Percentiles rank a stretch among this genome's conserved stretches.
These are phyloP conservation scores for Dynastes tityus DNA, from an alignment of 2,888 invertebrate genomes.

Conservation along the genomic window DNA sequence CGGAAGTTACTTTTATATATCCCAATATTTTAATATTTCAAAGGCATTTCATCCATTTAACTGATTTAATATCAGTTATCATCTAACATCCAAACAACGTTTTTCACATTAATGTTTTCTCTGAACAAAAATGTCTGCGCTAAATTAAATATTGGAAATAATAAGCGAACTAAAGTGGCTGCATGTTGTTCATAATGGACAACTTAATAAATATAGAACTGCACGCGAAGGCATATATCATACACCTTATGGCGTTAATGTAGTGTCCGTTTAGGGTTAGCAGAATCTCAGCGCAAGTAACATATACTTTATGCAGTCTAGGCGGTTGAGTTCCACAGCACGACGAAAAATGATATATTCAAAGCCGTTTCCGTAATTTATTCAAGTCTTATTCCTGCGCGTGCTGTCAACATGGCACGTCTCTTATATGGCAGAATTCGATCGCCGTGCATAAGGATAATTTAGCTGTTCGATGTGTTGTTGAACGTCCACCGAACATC, in stretches of 20 bases:
- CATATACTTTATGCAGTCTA: not conserved
- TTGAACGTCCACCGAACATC: conserved; percentile 15
- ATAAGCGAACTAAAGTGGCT: conserved; percentile 4
- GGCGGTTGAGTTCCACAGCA: conserved; percentile 4
- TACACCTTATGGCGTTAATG: conserved; percentile 9
- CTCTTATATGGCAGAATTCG: conserved; percentile 16
- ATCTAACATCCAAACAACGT: too few species aligned
- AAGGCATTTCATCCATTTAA: too few species aligned
- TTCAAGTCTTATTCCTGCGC: conserved; percentile 35
- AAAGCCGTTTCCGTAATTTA: conserved; percentile 34
- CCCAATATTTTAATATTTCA: too few species aligned
- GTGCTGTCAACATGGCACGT: conserved; percentile 22
- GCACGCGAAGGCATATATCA: conserved; percentile 19
- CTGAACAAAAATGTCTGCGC: not conserved
- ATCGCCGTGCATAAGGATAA: conserved; percentile 14
- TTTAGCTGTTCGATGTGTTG: conserved; percentile 20
- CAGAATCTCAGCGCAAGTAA: conserved; percentile 5
- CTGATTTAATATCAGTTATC: too few species aligned
- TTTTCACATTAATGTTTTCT: too few species aligned
- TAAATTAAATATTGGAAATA: conserved; percentile 15
- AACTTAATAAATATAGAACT: conserved; percentile 19
- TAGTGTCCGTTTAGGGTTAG: not conserved
- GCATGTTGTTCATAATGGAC: not conserved
- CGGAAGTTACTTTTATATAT: too few species aligned
- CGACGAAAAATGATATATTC: conserved; percentile 30